Evolutionary conservation across 1,140 invertebrate genomes (phyloP).

Genomic region (Listronotus oregonensis): DNA sequence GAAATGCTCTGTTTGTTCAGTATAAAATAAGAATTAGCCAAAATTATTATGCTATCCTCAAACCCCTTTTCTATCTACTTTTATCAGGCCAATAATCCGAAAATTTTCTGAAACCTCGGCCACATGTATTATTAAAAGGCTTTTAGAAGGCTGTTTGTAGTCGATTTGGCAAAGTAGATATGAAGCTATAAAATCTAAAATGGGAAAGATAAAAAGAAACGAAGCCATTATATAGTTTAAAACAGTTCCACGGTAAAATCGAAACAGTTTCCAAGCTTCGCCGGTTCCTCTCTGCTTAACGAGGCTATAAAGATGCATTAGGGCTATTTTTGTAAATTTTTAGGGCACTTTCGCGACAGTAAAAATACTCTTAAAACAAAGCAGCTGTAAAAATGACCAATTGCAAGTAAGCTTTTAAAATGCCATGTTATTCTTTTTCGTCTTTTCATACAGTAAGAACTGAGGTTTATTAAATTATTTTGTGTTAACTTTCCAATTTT

Average conservation of each 20-base stretch:
- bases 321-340: conserved; percentile 45
- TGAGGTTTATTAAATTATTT: conserved; percentile 7
- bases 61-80: conserved; percentile 9
- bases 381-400: conserved; percentile 37
- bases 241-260: conserved; percentile 40
- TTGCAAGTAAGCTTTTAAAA: conserved; percentile 14
- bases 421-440: conserved; percentile 10
- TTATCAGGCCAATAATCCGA: conserved; percentile 15
- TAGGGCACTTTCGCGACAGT: conserved; percentile 39
- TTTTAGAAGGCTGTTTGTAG: conserved; percentile 39
- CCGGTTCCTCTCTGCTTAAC: conserved; percentile 35
- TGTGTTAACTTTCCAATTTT: conserved; percentile 14
- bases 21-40: conserved; percentile 15
- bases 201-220: conserved; percentile 40
- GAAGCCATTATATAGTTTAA: conserved; percentile 39
- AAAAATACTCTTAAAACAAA: conserved; percentile 40
- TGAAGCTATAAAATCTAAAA: conserved; percentile 42
- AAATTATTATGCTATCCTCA: background rate
- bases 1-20: background rate
- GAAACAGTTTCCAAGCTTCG: conserved; percentile 40
- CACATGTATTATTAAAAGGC: conserved; percentile 49
- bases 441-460: background rate
- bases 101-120: conserved; percentile 20
- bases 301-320: conserved; percentile 43
- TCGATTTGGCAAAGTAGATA: conserved; percentile 43